Evolutionary conservation across 2,797 vertebrate species (phyloP), one percentile per base, ranked within the genome.

Genomic region (Chaetodon trifasciatus): DNA sequence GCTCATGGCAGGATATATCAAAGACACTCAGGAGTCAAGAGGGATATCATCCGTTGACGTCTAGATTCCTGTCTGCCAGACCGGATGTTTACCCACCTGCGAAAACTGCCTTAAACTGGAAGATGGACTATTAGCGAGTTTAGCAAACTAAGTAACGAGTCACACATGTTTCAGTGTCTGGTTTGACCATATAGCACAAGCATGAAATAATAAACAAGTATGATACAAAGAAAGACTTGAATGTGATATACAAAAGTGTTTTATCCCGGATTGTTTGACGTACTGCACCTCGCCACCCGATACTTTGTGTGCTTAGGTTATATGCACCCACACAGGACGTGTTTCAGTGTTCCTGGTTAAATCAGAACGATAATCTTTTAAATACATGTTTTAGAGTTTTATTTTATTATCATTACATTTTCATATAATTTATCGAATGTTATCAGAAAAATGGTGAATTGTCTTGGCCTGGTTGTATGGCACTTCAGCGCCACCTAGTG

Each of bases 1-100:
- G 93, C 77, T 84, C 44, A 55, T 37, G 76, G 67, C 90, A 85
- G 90, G 92, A 92, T 82, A 21, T 70, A 39, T 85, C 87, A 81
- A 87, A 91, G 89, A 91, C 52, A 49, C 70, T n/a, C 66, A 47
- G 65, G 74, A 76, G 53, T 67, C 86, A 63, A 91, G 91, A 88
- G 81, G 13, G n/a, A 28, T 6, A 60, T 39, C 78, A 5, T 2
- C 81, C 66, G 10, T 63, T n/a, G 24, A 19, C 24, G 35, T 73
- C 58, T 60, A 47, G 62, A 32, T 28, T 16, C 56, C 15, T 1
- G 24, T 67, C 52, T 17, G 4, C 8, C 0, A 3, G 2, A 70
- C 81, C 81, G 85, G 85, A 87, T 73, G 65, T 55, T 19, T 28
- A 3, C 10, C 23, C 37, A 23, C 37, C 67, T 66, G 49, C 28